Evolutionary conservation across 2,113 vertebrate genomes (phyloP).

Genomic region (Thunnus thynnus): DNA sequence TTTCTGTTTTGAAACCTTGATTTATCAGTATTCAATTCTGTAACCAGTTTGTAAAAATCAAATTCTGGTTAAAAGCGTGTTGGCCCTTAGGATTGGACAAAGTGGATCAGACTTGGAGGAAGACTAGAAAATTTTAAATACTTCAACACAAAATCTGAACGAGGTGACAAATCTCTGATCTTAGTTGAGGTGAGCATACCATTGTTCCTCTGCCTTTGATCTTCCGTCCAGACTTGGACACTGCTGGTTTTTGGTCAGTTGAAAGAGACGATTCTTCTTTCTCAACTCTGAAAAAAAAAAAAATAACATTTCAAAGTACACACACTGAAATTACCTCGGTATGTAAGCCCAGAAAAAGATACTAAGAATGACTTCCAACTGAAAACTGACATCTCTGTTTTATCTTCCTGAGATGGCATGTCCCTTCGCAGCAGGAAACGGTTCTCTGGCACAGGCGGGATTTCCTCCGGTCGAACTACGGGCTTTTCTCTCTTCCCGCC

Average conservation of each 20-base stretch:
- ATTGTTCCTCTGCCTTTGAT: constrained; percentile 98
- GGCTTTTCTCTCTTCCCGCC: constrained; percentile 92
- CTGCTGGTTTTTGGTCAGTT: constrained; percentile 90
- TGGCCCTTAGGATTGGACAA: not conserved
- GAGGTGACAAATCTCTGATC: not conserved
- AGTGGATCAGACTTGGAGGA: not conserved
- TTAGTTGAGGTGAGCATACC: constrained; percentile 80
- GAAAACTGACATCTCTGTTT: constrained; percentile 87
- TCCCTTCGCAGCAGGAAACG: constrained; percentile 95
- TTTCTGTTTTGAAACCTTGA: no score
- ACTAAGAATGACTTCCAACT: not conserved
- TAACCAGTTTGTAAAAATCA: no score
- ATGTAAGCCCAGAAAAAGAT: not conserved
- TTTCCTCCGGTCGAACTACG: constrained; percentile 96
- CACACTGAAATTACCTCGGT: not conserved
- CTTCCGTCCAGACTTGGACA: constrained; percentile 97
- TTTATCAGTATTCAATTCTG: no score
- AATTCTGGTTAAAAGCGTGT: no score
- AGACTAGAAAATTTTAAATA: not conserved
- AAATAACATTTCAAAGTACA: constrained; percentile 11
- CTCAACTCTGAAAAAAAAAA: constrained; percentile 81
- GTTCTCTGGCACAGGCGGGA: constrained; percentile 97
- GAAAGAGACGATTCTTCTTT: constrained; percentile 80
- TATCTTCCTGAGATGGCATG: constrained; percentile 84
- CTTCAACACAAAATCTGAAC: not conserved